Conservation (phyloP, 30 jellyfish, hydroid and myxozoan genomes). For the Hydra vulgaris region DNA sequence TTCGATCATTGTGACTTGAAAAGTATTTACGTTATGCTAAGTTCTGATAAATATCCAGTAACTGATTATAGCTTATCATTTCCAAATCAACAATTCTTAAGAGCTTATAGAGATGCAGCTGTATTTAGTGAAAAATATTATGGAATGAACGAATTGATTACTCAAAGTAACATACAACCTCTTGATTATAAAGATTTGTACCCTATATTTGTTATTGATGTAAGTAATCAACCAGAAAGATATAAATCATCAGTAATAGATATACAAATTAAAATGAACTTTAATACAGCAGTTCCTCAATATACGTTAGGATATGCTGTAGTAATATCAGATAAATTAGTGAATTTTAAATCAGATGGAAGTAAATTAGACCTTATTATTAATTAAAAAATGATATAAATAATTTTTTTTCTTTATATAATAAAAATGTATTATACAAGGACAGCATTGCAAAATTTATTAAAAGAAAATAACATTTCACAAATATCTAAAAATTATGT, state of each 20-base stretch:
- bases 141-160: background rate
- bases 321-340: background rate
- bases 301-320: background rate
- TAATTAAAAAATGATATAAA: no score
- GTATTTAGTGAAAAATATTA: background rate
- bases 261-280: background rate
- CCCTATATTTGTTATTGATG: background rate
- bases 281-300: background rate
- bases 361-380: background rate
- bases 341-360: background rate
- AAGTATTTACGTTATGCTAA: background rate
- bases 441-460: no score
- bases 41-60: background rate
- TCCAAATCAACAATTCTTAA: background rate
- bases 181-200: no score
- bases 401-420: no score
- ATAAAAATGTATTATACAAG: no score
- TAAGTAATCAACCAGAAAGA: background rate
- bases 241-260: background rate
- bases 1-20: slow-evolving; percentile 5
- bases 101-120: background rate
- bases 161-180: background rate
- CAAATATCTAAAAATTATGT: no score
- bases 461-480: no score
- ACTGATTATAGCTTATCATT: background rate